These are phyloP conservation scores for Darevskia nairensis DNA, from an alignment of 2,797 vertebrate genomes.

Conservation along the genomic window DNA sequence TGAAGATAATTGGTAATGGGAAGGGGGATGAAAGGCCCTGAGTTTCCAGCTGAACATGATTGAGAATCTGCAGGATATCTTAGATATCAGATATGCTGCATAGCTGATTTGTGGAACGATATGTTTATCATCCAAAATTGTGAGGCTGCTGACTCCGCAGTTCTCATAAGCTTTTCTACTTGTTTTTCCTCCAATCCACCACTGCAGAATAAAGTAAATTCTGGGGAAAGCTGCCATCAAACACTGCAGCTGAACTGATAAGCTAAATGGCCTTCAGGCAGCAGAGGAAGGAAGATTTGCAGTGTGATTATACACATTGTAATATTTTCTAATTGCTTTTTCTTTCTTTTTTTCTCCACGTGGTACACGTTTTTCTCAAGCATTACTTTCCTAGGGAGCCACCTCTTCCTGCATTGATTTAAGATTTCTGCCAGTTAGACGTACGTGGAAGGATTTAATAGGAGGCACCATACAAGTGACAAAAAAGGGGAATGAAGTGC, in stretches of 20 bases:
- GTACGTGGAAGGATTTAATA: not conserved
- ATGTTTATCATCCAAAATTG: slow-evolving; percentile 3
- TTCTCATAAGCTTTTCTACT: not conserved
- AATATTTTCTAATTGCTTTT: slow-evolving; percentile 24
- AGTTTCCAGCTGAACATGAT: not conserved
- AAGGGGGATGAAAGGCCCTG: not conserved
- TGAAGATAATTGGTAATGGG: not conserved
- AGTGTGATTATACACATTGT: not conserved
- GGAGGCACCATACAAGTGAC: rapidly evolving
- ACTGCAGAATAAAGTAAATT: not conserved
- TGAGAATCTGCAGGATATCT: slow-evolving; percentile 2
- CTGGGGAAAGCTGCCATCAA: slow-evolving; percentile 1
- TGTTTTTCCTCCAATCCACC: not conserved
- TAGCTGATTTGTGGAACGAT: not conserved
- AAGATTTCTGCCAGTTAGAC: not conserved
- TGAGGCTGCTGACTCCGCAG: not conserved
- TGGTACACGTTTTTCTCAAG: not conserved
- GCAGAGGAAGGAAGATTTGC: rapidly evolving
- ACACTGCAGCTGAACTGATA: not conserved
- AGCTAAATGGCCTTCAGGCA: slow-evolving; percentile 20
- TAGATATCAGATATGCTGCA: slow-evolving; percentile 4
- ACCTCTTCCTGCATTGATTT: slow-evolving; percentile 8
- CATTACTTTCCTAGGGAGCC: not conserved
- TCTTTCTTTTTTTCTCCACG: rapidly evolving
- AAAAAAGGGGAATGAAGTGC: not conserved